Evolutionary conservation across 1,140 invertebrate genomes (phyloP).

Genomic region (Achatina immaculata): DNA sequence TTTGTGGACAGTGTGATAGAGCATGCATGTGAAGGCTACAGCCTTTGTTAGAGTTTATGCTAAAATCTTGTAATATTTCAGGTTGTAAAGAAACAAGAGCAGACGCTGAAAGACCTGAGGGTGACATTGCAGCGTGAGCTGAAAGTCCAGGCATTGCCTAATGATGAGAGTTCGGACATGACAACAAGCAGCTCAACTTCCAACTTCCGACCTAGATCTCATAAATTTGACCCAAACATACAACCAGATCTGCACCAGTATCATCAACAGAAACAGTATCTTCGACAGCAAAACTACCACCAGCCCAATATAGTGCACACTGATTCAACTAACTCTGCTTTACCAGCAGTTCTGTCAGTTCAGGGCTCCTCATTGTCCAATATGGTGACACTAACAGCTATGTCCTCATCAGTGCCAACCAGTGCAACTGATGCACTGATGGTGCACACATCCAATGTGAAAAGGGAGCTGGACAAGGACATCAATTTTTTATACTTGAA

Average conservation of each 20-base stretch:
- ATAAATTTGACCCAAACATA: background rate
- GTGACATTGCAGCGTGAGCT: conserved; percentile 91
- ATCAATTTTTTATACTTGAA: conserved; percentile 90
- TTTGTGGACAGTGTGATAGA: no score
- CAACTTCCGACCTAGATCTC: conserved; percentile 5
- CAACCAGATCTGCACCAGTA: background rate
- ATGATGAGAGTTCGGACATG: conserved; percentile 59
- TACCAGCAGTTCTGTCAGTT: conserved; percentile 2
- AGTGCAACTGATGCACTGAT: background rate
- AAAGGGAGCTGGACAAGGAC: conserved; percentile 73
- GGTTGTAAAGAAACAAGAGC: conserved; percentile 89
- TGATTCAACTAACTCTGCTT: background rate
- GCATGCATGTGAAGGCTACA: no score
- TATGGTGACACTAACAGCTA: conserved; percentile 13
- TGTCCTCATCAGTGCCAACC: conserved; percentile 20
- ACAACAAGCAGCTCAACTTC: background rate
- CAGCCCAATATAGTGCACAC: background rate
- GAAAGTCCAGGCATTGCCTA: conserved; percentile 72
- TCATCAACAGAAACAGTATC: conserved; percentile 13
- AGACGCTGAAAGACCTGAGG: conserved; percentile 88
- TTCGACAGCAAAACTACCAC: conserved; percentile 10
- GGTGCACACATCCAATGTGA: conserved; percentile 10
- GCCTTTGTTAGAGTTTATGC: no score
- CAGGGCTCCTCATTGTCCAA: background rate
- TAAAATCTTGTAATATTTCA: conserved; percentile 74